Conservation (phyloP, 1,140 invertebrate genomes). For the Oedothorax gibbosus region DNA sequence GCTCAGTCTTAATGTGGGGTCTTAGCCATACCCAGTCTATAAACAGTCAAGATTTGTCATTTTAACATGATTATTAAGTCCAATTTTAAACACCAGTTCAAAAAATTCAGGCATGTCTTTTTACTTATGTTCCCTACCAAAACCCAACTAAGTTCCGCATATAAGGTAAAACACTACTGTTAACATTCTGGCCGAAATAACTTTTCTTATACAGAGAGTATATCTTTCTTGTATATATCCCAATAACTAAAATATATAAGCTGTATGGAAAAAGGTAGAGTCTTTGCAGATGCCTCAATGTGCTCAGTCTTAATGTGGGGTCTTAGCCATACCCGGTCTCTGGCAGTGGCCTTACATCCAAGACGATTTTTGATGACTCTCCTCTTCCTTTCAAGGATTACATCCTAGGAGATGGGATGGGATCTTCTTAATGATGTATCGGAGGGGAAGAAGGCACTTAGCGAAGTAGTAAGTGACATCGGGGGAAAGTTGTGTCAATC, state of each 20-base stretch:
- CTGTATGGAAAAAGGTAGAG: too few relatives aligned
- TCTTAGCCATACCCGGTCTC: slow-evolving; percentile 1
- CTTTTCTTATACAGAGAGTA: too few relatives aligned
- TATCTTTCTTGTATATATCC: too few relatives aligned
- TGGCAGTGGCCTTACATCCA: neutral
- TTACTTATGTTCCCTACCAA: too few relatives aligned
- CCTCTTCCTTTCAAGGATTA: slow-evolving; percentile 19
- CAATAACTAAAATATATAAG: too few relatives aligned
- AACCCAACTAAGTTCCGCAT: too few relatives aligned
- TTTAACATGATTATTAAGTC: too few relatives aligned
- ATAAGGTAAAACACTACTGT: too few relatives aligned
- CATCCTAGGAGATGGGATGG: slow-evolving; percentile 1
- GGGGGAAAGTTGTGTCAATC: slow-evolving; percentile 23
- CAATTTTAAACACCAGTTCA: too few relatives aligned
- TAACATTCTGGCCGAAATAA: too few relatives aligned
- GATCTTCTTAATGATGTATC: slow-evolving; percentile 35
- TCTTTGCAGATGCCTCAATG: neutral
- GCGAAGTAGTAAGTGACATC: neutral
- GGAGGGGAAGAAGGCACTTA: slow-evolving; percentile 3
- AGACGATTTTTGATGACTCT: slow-evolving; percentile 33
- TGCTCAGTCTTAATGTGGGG: slow-evolving; percentile 31
- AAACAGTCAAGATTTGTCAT: too few relatives aligned
- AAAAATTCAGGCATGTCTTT: too few relatives aligned
- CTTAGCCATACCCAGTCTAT: neutral
- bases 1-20: neutral